phyloP scores from a whole-genome alignment of 2,113 vertebrate species.

The Guaruba guarouba region DNA sequence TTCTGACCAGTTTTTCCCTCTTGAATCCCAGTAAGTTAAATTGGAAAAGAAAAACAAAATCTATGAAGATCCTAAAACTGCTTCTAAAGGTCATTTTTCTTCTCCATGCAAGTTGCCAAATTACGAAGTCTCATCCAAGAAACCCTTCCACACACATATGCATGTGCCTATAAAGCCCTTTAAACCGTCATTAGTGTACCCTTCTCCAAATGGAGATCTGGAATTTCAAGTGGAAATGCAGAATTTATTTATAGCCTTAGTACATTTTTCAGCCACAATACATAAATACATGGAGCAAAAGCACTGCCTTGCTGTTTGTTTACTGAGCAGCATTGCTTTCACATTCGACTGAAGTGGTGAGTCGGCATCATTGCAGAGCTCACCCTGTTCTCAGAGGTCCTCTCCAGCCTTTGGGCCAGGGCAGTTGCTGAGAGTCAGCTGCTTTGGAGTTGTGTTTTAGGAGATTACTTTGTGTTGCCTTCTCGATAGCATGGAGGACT shows the following conservation, averaged over 20 bases:
- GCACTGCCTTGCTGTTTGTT: background rate
- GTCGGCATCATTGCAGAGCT: background rate
- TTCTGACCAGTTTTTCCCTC: background rate
- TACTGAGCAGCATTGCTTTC: background rate
- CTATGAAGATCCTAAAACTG: background rate
- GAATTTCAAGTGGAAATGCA: background rate
- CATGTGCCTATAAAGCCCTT: accelerated
- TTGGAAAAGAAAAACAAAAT: background rate
- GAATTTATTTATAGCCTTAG: background rate
- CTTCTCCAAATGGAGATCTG: background rate
- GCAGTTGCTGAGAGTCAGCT: background rate
- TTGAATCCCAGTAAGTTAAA: background rate
- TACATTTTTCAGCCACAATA: background rate
- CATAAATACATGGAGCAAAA: background rate
- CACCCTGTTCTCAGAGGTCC: background rate
- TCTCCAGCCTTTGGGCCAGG: background rate
- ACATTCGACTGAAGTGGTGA: background rate
- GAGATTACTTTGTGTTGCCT: background rate
- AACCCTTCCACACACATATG: background rate
- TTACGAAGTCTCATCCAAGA: background rate
- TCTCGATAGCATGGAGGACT: background rate
- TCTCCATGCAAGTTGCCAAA: background rate
- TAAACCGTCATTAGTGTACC: background rate
- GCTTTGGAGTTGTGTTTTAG: background rate
- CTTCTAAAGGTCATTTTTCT: background rate